Percentiles rank a stretch among this genome's conserved stretches.
These are phyloP conservation scores for Chiloscyllium punctatum DNA, from an alignment of 2,797 vertebrate species.

Conservation along the genomic window DNA sequence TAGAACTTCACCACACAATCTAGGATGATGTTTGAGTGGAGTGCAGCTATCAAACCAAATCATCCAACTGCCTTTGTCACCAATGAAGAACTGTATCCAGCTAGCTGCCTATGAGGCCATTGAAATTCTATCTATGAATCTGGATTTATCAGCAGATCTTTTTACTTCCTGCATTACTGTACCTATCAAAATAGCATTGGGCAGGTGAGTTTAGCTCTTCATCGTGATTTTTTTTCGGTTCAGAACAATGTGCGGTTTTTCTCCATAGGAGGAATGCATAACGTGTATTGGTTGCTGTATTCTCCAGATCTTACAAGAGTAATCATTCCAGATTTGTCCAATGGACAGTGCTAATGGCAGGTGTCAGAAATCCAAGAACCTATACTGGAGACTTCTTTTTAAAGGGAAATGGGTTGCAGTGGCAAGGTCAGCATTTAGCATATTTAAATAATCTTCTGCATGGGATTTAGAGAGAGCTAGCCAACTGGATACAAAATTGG, in stretches of 20 bases:
- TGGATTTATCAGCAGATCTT: constrained; percentile 88
- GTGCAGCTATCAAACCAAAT: constrained; percentile 89
- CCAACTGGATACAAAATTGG: too few relatives aligned
- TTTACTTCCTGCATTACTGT: constrained; percentile 98
- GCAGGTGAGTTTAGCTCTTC: constrained; percentile 66
- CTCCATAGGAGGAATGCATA: background rate
- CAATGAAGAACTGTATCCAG: constrained; percentile 99
- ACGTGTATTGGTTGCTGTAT: background rate
- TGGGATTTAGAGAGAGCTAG: too few relatives aligned
- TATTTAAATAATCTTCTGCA: too few relatives aligned
- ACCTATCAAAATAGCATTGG: constrained; percentile 90
- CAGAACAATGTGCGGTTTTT: background rate
- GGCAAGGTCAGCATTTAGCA: background rate
- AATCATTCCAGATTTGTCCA: background rate
- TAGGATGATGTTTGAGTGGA: too few relatives aligned
- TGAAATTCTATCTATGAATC: constrained; percentile 94
- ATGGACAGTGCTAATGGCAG: background rate
- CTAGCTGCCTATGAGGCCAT: constrained; percentile 89
- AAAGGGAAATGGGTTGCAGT: background rate
- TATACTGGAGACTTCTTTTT: background rate
- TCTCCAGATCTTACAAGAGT: background rate
- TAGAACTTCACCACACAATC: too few relatives aligned
- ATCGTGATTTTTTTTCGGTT: background rate
- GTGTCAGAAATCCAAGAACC: background rate
- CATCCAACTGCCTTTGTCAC: constrained; percentile 90